Base-by-base conservation (phyloP, 2,113 vertebrate species). In the Nothobranchius furzeri region DNA sequence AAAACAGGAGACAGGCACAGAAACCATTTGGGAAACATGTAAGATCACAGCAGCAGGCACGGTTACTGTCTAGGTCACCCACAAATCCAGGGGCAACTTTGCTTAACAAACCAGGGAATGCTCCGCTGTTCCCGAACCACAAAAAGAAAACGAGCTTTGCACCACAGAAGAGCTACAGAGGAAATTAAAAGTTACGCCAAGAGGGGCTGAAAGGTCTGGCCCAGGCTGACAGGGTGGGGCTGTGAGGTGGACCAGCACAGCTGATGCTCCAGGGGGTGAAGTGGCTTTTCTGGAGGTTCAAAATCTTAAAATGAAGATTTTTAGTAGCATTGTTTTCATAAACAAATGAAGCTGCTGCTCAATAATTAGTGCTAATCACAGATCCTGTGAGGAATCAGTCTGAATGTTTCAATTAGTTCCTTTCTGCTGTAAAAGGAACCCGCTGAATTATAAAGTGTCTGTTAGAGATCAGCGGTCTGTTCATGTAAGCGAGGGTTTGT, bases 111-210 rank as follows among this genome's bases (percentile, higher is more conserved):
- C 86, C 69, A 81, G 82, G 76, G 81, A 89, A 87, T 82, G 86
- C 90, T 90, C 89, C 78, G 86, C 81, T 83, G 72, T 81, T 75
- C 77, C 63, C 85, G 40, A 52, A 93, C 90, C 91, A 90, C 92
- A 93, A 91, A 89, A 92, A 91, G 7, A 9, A 5, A 20, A 20
- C 20, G 84, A 87, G 75, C 70, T 66, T 59, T 68, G 79, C 60
- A 79, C 89, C 83, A 87, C 83, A 83, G 83, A 87, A 90, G 83
- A 86, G 82, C 82, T 63, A 81, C 83, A 51, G 74, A 77, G 71
- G 90, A 93, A 93, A 93, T 93, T 88, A 92, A 93, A 92, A 82
- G 92, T 92, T 91, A 92, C 89, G 92, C 83, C 73, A 83, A 68
- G 64, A 88, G 84, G 83, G 83, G 90, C 84, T 56, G 82, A 91